Base-by-base conservation (phyloP, 2,888 invertebrate genomes). In the Drosophila birchii region DNA sequence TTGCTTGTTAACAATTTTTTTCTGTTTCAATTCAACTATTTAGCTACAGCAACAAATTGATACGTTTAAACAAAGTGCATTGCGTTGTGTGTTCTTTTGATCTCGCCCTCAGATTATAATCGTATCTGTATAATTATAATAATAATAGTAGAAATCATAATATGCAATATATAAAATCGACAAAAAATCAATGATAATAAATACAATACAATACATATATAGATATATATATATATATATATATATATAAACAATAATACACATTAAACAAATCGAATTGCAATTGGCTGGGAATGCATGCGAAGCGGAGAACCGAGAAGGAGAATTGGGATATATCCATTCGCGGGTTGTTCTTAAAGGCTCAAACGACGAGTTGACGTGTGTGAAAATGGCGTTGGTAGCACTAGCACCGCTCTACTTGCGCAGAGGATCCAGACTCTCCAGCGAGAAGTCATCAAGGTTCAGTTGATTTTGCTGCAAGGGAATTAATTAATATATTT, bases 381-480 rank as follows among this genome's bases (percentile, higher is more conserved):
- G 58, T 56, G 58, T 59, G 64, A 53, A 56, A 64, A 73, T 73
- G 73, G 73, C 73, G 43, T 75, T 68, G 36, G 76, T 86, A 86
- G 88, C 86, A 88, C 88, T 86, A 86, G 88, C 86, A 88, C 88
- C 82, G 36, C 51, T 63, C 90, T 86, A 93, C 92, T 97, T 97
- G 93, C 96, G 95, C 88, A 98, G 93, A 72, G 98, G 98, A 94
- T 98, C 98, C 92, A 98, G 94, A 93, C 97, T 97, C 92, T 98
- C 98, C 93, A 98, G 93, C 82, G 97, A 97, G 93, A 98, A 98
- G 93, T 98, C 98, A 92, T 98, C 98, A 91, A 92, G 89, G 76
- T 90, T 90, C 41, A 90, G 81, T 74, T 91, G 91, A 93, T 96
- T 97, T 98, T 98, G 68, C 62, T 75, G 20, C 6, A 61, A 55